Evolutionary conservation across 1,140 invertebrate species (phyloP).

Genomic region (Brachionus plicatilis): DNA sequence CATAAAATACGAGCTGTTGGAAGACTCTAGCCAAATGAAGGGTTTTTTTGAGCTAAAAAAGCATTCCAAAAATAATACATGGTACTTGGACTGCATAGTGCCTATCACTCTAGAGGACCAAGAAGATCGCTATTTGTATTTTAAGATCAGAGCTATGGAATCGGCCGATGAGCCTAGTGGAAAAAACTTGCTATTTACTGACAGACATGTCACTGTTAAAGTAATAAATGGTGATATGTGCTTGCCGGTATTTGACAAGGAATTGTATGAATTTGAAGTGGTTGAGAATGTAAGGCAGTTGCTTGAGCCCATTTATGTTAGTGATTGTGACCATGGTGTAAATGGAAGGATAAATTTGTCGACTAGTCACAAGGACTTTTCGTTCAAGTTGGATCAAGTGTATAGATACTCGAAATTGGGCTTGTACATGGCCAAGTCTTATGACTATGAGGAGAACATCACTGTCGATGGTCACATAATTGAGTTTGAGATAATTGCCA

Average conservation of each 20-base stretch:
- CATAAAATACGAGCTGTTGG: constrained; percentile 1
- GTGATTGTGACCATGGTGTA: constrained; percentile 33
- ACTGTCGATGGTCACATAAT: constrained; percentile 10
- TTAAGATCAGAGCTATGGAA: constrained; percentile 15
- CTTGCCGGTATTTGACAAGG: not conserved
- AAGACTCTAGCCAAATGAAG: not conserved
- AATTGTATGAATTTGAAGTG: constrained; percentile 29
- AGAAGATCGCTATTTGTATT: constrained; percentile 10
- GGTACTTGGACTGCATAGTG: constrained; percentile 1
- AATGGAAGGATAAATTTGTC: constrained; percentile 10
- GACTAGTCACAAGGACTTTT: constrained; percentile 1
- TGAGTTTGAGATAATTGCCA: constrained; percentile 36
- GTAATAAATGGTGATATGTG: constrained; percentile 33
- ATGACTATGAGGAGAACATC: not conserved
- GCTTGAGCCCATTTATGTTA: constrained; percentile 36
- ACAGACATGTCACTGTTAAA: constrained; percentile 13
- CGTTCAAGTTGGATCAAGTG: not conserved
- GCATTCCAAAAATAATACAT: not conserved
- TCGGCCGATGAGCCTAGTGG: not conserved
- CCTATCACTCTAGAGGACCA: not conserved
- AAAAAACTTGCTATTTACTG: not conserved
- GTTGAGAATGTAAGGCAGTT: constrained; percentile 19
- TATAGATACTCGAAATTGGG: constrained; percentile 5
- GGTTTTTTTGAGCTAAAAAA: constrained; percentile 27
- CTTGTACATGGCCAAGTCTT: constrained; percentile 2